These are phyloP conservation scores for Rhopalosiphum padi DNA, from an alignment of 1,140 invertebrate genomes.

Conservation along the genomic window DNA sequence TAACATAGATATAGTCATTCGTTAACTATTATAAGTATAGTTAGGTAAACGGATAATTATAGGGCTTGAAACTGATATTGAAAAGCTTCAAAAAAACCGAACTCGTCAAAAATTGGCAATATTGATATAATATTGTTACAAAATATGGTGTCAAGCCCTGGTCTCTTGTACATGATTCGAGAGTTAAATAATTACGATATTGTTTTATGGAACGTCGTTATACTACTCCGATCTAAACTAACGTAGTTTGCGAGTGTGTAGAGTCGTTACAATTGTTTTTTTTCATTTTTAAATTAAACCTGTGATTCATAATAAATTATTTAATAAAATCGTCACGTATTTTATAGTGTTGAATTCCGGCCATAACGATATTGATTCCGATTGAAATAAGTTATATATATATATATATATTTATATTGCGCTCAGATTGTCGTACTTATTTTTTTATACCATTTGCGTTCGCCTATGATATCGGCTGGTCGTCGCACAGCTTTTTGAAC, in stretches of 20 bases:
- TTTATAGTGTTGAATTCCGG: not conserved
- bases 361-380: not conserved
- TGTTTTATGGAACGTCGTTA: not conserved
- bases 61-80: not conserved
- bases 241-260: not conserved
- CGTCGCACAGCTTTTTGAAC: not conserved
- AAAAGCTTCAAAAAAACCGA: not conserved
- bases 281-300: not conserved
- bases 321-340: not conserved
- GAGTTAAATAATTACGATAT: not conserved
- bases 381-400: not conserved
- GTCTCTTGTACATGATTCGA: not conserved
- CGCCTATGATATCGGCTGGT: not conserved
- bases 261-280: not conserved
- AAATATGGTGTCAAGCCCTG: not conserved
- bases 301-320: not conserved
- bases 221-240: not conserved
- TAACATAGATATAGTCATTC: not conserved
- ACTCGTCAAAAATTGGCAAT: not conserved
- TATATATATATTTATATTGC: conserved; percentile 6
- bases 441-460: not conserved
- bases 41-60: not conserved
- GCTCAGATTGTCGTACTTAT: not conserved
- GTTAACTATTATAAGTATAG: not conserved
- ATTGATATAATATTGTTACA: not conserved